Evolutionary conservation across 2,797 vertebrate genomes (phyloP), one percentile per base, ranked within the genome.

Genomic region (Rhabdomys pumilio): DNA sequence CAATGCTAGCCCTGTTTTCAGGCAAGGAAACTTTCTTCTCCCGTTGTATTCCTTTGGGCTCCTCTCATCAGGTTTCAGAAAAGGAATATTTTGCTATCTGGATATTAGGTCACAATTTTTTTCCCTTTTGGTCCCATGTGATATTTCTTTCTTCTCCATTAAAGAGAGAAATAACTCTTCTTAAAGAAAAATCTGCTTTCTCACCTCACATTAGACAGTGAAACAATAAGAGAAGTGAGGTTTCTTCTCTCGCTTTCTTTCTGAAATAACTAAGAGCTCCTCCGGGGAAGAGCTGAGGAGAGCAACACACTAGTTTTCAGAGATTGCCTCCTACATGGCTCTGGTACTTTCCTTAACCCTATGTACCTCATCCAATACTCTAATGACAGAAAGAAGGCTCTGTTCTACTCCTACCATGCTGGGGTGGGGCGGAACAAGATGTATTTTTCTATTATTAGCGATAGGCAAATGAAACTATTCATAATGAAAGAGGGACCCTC

Each of bases 241-340:
- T 3, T 0, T 6, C 31, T 63, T 59, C 38, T 57, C 20, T 50
- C 15, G 38, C 34, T 59, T 11, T 76, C 63, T 67, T 41, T 80
- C 61, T 90, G 85, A 97, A 95, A 94, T 89, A 63, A 50, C 38
- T 14, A 84, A 50, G 8, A 82, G 83, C 75, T 95, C 73, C 47
- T 8, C 75, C 8, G 34, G 34, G 90, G 57, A 34, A 91, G 57
- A 63, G 65, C 87, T 95, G 19, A 59, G 38, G 93, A 94, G 76
- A 91, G 11, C 15, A 85, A 86, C 88, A 95, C 55, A n/a, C 88
- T 88, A 29, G 65, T 96, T 93, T 97, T 92, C 9, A 93, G 90
- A 79, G 94, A 90, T 92, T 20, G 15, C 77, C 85, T 44, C 29
- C 91, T 84, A 69, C 53, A 82, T 12, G 50, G 44, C 69, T 93